phyloP scores from a whole-genome alignment of 1,140 invertebrate species.

The Drosophila tsacasi region DNA sequence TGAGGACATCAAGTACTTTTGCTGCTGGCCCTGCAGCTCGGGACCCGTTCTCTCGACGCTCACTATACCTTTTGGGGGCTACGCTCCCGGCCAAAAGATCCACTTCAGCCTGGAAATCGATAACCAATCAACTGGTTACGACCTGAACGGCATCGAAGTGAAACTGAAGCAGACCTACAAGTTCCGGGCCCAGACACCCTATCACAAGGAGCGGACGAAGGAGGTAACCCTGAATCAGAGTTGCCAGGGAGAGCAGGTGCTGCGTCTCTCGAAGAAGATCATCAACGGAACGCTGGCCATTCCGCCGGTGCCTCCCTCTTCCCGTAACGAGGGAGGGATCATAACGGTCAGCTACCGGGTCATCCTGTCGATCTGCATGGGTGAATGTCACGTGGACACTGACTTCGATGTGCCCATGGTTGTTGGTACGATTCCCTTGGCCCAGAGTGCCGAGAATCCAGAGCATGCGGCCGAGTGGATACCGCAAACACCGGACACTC shows the following conservation, averaged over 20 bases:
- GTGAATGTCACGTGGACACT: conserved; percentile 53
- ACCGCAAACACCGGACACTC: conserved; percentile 69
- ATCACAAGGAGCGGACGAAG: conserved; percentile 33
- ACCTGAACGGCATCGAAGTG: conserved; percentile 47
- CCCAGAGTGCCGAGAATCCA: conserved; percentile 62
- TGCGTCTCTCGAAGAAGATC: conserved; percentile 60
- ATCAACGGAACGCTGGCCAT: conserved; percentile 58
- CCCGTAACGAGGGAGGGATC: conserved; percentile 73
- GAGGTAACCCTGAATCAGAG: conserved; percentile 30
- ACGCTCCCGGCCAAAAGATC: conserved; percentile 72
- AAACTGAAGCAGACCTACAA: conserved; percentile 46
- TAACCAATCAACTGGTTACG: conserved; percentile 66
- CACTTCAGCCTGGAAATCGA: conserved; percentile 59
- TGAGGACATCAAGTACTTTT: conserved; percentile 67
- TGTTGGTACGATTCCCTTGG: conserved; percentile 71
- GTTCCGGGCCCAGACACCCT: conserved; percentile 57
- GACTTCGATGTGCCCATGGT: conserved; percentile 64
- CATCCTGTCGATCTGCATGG: conserved; percentile 54
- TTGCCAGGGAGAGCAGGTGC: conserved; percentile 46
- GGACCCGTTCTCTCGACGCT: conserved; percentile 63
- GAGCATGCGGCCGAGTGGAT: conserved; percentile 54
- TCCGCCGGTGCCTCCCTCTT: conserved; percentile 78
- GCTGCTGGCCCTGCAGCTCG: conserved; percentile 77
- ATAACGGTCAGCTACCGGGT: conserved; percentile 56
- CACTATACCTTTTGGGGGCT: conserved; percentile 73